Base-by-base conservation (phyloP, 2,888 invertebrate species). In the Athetis lepigone region DNA sequence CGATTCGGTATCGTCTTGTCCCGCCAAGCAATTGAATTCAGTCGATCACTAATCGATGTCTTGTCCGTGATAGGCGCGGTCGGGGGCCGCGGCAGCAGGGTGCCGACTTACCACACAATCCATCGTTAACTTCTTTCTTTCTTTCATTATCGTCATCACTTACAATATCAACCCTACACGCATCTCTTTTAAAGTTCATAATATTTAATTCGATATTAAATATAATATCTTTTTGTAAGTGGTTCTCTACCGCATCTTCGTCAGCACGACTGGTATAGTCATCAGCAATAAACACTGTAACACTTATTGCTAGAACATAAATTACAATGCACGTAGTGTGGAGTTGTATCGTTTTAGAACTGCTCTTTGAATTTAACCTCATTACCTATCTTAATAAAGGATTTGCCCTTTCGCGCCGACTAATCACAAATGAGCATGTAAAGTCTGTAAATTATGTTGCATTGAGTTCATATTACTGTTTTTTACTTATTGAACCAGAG, bases 11-110 rank as follows among this genome's bases (percentile, higher is more conserved):
- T 94, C 93, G 92, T 88, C 92, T 88, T 91, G 93, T 94, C 93
- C 91, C 89, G 89, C 90, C 89, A 92, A 91, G 94, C 94, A 94
- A 95, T 94, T 95, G 95, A 94, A 94, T 94, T 94, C 94, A 91
- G 94, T 94, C 94, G 94, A 95, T 94, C 95, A 94, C 95, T 95
- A 95, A 95, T 95, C 95, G 95, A 94, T 94, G 95, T 94, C 92
- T 94, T 93, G 95, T 92, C 94, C 93, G 94, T 93, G 95, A 95
- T 94, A 94, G 92, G 90, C 94, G 84, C 95, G 86, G 94, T 94
- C 88, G 94, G 94, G 93, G 94, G 86, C 93, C 95, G 75, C 93
- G 94, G 92, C 94, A 91, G 94, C 93, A 94, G 95, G 95, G 94
- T 94, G 95, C 95, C 94, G 94, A 92, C 94, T 94, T 94, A 94